Base-by-base conservation (phyloP, 2,888 invertebrate genomes). In the Cheilosia grossa region DNA sequence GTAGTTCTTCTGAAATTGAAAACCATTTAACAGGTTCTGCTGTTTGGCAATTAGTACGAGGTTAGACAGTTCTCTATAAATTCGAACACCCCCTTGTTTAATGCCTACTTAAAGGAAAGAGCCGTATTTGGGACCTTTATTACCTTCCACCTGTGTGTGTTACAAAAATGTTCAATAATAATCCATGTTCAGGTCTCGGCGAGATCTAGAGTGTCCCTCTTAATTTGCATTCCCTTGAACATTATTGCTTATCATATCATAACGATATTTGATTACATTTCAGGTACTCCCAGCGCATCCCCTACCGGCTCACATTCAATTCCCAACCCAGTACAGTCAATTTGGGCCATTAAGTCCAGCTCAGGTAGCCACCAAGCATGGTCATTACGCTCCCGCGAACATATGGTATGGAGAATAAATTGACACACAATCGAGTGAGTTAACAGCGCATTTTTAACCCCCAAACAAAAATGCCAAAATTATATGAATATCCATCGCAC, bases 251-350 rank as follows among this genome's bases (percentile, higher is more conserved):
- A 42, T 44, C 19, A 19, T 33, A 64, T 49, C 27, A 49, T 37
- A 44, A 24, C 51, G n/a, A 49, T 30, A 37, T 40, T 10, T 54
- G 10, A 19, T 61, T 66, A 19, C 27, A 54, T 67, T 80, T 30
- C 80, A 95, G 92, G 93, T 94, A 51, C 92, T 93, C 88, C 94
- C 96, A 82, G 94, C 94, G 63, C 96, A 96, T 92, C 96, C 96
- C 56, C 92, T 96, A 89, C 96, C 96, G 83, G 96, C 96, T 9
- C 97, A 97, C 91, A 94, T 96, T 92, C 96, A 96, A 91, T 96
- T 95, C 90, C 95, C 95, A 74, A 94, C 95, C 30, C 94, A 95
- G 88, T 94, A 94, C 89, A 94, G 92, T 89, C 92, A 92, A 89
- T 92, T 92, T 89, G 92, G 91, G 87, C 92, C 92, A 59, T 87